Evolutionary conservation across 2,888 invertebrate genomes (phyloP).

Genomic region (Allolobophora icterica): DNA sequence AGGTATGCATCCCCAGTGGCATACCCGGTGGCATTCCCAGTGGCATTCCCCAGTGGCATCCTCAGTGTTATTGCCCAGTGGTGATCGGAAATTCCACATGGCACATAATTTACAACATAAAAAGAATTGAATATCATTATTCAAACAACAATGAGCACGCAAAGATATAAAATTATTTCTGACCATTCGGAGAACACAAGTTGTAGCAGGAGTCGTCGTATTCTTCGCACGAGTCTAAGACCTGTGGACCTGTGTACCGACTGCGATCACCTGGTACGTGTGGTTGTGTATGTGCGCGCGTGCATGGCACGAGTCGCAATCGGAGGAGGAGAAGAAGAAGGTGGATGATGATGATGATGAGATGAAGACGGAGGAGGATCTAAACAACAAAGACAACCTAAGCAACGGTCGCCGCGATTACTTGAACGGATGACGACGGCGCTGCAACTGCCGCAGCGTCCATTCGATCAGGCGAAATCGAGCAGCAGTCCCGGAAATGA

Average conservation of each 20-base stretch:
- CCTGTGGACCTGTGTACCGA: background rate
- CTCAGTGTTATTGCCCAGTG: too few species aligned
- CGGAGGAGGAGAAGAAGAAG: background rate
- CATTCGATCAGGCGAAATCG: background rate
- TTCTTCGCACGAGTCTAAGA: background rate
- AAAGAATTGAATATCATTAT: too few species aligned
- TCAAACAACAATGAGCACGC: background rate
- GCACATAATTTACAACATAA: too few species aligned
- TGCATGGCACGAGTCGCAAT: background rate
- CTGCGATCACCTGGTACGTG: background rate
- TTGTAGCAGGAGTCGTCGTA: background rate
- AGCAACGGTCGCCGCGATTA: background rate
- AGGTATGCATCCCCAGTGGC: too few species aligned
- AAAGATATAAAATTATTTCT: background rate
- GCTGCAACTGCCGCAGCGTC: background rate
- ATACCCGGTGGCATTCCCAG: too few species aligned
- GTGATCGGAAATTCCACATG: too few species aligned
- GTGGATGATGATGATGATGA: background rate
- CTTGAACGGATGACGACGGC: background rate
- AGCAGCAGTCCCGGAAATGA: constrained; percentile 1
- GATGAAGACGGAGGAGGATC: background rate
- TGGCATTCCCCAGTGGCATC: too few species aligned
- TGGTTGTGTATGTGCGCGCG: background rate
- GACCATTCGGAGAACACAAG: background rate
- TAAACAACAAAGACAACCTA: background rate